Evolutionary conservation across 2,113 vertebrate genomes (phyloP), one percentile per base, ranked within the genome.

Genomic region (Alligator mississippiensis): DNA sequence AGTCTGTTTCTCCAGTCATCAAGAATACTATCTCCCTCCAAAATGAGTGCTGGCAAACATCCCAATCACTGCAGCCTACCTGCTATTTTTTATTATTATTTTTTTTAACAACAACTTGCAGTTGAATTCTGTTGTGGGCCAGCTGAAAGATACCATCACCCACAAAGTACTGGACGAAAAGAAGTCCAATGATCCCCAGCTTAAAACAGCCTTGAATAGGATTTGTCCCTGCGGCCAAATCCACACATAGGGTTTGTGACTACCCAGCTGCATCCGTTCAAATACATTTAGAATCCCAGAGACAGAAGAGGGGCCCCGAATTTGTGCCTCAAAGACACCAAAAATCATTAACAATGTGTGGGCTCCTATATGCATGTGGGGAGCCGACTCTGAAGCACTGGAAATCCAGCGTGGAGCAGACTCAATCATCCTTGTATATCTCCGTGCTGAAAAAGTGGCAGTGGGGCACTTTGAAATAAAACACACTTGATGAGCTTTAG

Each of bases 281-380:
- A 70, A 34, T 70, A 28, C 27, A 81, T 21, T 24, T 22, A 47
- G 80, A 38, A 92, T 85, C 25, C 47, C 27, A 88, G 76, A 38
- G 94, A 77, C 88, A 92, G 86, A 60, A 75, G 30, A 75, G 82
- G 58, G 84, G 55, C 77, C 74, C 38, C 77, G 74, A 87, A 90
- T 81, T 7, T 0, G 0, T 58, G 12, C 91, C 91, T 75, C 79
- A 60, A 64, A 77, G 90, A 59, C 13, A 30, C 84, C 38, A 38
- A 16, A 93, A 94, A 87, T 5, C 47, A 28, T 75, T 85, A 83
- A 54, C 58, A 47, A 19, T 78, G 92, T 64, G 90, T 57, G 75
- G 34, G 55, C 47, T 47, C 47, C 47, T 47, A 47, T 47, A 47
- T 47, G 47, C 47, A 47, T 47, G 47, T 47, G 47, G 47, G 47